phyloP scores from a whole-genome alignment of 1,140 invertebrate genomes.

The Diorhabda elongata region DNA sequence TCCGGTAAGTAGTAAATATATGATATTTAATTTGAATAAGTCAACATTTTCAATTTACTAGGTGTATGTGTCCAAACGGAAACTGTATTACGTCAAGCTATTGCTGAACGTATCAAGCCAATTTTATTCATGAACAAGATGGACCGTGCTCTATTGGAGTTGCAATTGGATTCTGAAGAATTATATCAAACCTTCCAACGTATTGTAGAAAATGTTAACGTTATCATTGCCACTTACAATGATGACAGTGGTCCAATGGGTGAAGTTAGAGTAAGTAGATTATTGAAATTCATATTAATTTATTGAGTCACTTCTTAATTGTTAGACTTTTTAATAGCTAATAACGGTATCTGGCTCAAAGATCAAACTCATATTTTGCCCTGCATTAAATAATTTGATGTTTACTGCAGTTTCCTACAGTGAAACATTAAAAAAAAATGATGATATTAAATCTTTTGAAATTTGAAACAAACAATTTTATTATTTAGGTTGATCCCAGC shows the following conservation, averaged over 20 bases:
- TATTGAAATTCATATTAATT: neutral
- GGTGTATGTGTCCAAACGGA: conserved; percentile 99
- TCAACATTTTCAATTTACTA: conserved; percentile 46
- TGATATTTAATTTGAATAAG: neutral
- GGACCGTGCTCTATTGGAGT: conserved; percentile 94
- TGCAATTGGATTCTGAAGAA: conserved; percentile 94
- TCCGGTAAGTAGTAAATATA: conserved; percentile 65
- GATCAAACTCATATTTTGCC: conserved; percentile 37
- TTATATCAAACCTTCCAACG: conserved; percentile 99
- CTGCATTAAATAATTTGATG: conserved; percentile 28
- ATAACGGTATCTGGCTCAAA: conserved; percentile 30
- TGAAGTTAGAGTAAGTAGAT: conserved; percentile 76
- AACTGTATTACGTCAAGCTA: conserved; percentile 97
- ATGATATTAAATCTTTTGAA: neutral
- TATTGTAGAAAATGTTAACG: conserved; percentile 99
- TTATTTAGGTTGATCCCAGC: conserved; percentile 79
- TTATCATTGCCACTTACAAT: conserved; percentile 99
- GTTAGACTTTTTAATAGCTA: conserved; percentile 12
- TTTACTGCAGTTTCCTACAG: conserved; percentile 37
- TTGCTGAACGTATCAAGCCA: conserved; percentile 98
- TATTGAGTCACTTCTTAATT: conserved; percentile 12
- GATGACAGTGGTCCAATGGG: conserved; percentile 98
- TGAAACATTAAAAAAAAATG: conserved; percentile 24
- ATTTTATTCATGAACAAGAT: conserved; percentile 99
- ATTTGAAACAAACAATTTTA: neutral